phyloP scores from a whole-genome alignment of 2,797 vertebrate genomes.

The Cirrhinus mrigala region DNA sequence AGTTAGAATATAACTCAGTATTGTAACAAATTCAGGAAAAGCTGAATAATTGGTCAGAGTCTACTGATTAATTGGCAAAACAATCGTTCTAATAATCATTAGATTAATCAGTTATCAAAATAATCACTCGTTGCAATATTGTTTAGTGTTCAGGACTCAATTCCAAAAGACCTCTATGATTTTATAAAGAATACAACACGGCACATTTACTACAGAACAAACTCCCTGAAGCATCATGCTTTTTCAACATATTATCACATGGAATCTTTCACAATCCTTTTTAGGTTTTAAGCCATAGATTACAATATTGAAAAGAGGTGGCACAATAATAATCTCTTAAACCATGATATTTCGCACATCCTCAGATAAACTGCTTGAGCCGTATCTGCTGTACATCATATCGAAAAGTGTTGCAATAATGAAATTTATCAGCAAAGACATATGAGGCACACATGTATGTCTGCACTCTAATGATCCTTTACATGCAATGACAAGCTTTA shows the following conservation, averaged over 20 bases:
- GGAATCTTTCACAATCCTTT: neutral
- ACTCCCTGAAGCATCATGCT: no score
- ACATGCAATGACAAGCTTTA: conserved; percentile 13
- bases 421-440: conserved; percentile 39
- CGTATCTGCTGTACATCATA: conserved; percentile 48
- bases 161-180: no score
- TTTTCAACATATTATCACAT: neutral
- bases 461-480: conserved; percentile 44
- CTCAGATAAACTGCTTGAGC: neutral
- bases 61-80: no score
- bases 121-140: no score
- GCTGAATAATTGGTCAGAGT: no score
- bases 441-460: conserved; percentile 50
- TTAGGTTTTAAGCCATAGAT: conserved; percentile 23
- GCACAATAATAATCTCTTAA: conserved; percentile 47
- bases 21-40: no score
- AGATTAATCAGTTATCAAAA: no score
- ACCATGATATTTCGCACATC: conserved; percentile 31
- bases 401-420: conserved; percentile 45
- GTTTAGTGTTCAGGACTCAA: no score
- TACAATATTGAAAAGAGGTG: conserved; percentile 25
- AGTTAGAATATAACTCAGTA: no score
- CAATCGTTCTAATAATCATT: no score
- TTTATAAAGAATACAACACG: no score
- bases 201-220: no score